Evolutionary conservation across 2,113 vertebrate species (phyloP), one percentile per base, ranked within the genome.

Genomic region (Xyrauchen texanus): DNA sequence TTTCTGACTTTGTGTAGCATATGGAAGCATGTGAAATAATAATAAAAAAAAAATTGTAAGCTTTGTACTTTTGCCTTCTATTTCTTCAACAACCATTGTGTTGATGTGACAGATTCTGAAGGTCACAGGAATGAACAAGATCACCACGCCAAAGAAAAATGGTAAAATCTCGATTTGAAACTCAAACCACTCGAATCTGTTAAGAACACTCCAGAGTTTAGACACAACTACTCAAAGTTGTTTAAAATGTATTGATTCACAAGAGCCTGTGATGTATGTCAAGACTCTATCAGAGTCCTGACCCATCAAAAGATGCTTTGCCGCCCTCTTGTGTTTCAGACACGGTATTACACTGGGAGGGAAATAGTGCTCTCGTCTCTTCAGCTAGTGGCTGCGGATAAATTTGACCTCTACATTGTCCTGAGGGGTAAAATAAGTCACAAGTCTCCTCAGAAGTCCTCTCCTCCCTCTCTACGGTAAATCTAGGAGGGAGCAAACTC

Each of bases 321-420:
- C 83, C 83, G 81, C 81, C 85, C 79, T 83, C 83, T 62, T 66
- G 83, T 49, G 90, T 80, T 82, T 93, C 86, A 68, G 89, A 87
- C 76, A 88, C 85, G 57, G 84, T 88, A 10, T 86, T 88, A 87
- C 86, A 52, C 60, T 86, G 88, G 62, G 87, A 81, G 58, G 89
- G 89, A 78, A 95, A 94, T 85, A 94, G 81, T 72, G 92, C 90
- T 82, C 88, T 79, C 4, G 88, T 60, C 83, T 92, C 94, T 53
- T 94, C 92, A 81, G 92, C 91, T 16, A 68, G 87, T 71, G 88
- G 86, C 49, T 68, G 87, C 74, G 86, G 86, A 84, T 77, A 91
- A 5, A 64, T 80, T 70, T 91, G 93, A 75, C 15, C 89, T 79
- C 91, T 89, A 51, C 88, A 92, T 34, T 88, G 90, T 61, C 90